Conservation (phyloP, 1,140 invertebrate species). For the Bradynema listronoti region DNA sequence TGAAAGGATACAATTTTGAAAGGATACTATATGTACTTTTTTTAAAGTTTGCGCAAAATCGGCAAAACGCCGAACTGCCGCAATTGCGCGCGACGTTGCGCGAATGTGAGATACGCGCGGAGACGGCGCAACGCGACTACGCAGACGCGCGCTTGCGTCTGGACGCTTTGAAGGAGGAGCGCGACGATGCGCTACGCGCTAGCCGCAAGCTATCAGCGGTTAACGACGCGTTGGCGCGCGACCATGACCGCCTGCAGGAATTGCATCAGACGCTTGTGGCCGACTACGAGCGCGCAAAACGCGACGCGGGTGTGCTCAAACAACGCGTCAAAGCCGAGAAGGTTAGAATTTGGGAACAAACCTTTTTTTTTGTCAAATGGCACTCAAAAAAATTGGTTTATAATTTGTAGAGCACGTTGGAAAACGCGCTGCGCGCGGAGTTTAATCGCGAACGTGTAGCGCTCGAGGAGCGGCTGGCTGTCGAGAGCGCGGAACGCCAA, state of each 20-base stretch:
- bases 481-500: constrained; percentile 24
- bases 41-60: constrained; percentile 19
- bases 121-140: constrained; percentile 17
- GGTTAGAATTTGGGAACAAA: constrained; percentile 5
- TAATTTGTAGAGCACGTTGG: constrained; percentile 12
- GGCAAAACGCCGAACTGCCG: constrained; percentile 24
- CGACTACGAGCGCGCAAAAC: constrained; percentile 29
- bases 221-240: constrained; percentile 25
- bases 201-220: constrained; percentile 20
- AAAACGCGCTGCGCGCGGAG: constrained; percentile 21
- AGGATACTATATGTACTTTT: neutral
- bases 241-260: constrained; percentile 33
- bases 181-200: constrained; percentile 17
- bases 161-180: constrained; percentile 13
- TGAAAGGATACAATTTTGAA: constrained; percentile 8
- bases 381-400: constrained; percentile 1
- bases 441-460: constrained; percentile 16
- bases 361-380: neutral
- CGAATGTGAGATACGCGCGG: constrained; percentile 28
- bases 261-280: constrained; percentile 31
- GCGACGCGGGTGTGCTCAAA: constrained; percentile 17
- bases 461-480: constrained; percentile 19
- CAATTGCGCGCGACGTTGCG: constrained; percentile 29
- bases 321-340: constrained; percentile 31
- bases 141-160: constrained; percentile 22